Conservation (phyloP, 2,888 invertebrate species). For the Troglohyphantes excavatus region DNA sequence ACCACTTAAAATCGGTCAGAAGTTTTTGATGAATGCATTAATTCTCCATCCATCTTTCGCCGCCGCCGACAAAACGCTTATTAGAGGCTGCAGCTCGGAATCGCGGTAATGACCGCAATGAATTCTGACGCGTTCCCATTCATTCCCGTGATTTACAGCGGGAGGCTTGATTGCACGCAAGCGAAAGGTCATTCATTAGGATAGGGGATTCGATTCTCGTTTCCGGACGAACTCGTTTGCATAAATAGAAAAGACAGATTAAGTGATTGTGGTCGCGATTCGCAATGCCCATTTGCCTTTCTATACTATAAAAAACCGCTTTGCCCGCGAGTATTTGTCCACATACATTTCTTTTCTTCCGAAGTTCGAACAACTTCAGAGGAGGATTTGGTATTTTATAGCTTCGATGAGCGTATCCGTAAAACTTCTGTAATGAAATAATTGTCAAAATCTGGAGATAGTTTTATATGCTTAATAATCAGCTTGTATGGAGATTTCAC, state of each 20-base stretch:
- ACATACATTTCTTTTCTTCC: too few species aligned
- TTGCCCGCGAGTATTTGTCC: too few species aligned
- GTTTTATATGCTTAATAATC: too few species aligned
- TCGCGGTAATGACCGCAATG: conserved; percentile 57
- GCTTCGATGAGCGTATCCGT: too few species aligned
- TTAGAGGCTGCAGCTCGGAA: conserved; percentile 26
- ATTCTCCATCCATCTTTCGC: conserved; percentile 52
- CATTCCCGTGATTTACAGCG: conserved; percentile 46
- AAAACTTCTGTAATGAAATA: too few species aligned
- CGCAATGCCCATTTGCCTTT: too few species aligned
- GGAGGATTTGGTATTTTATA: too few species aligned
- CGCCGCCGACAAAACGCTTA: conserved; percentile 46
- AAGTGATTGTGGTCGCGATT: neutral
- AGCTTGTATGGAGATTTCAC: too few species aligned
- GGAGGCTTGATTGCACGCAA: neutral
- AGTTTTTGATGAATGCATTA: conserved; percentile 67
- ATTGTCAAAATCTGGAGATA: too few species aligned
- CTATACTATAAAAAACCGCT: too few species aligned
- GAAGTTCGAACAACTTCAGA: too few species aligned
- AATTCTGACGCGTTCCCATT: conserved; percentile 51
- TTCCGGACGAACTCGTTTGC: conserved; percentile 4
- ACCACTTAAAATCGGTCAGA: conserved; percentile 56
- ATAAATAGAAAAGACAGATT: neutral
- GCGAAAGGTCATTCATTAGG: conserved; percentile 3
- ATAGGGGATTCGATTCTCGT: neutral